Evolutionary conservation across 2,888 invertebrate species (phyloP).

Genomic region (Hirtodrosophila alboralis): DNA sequence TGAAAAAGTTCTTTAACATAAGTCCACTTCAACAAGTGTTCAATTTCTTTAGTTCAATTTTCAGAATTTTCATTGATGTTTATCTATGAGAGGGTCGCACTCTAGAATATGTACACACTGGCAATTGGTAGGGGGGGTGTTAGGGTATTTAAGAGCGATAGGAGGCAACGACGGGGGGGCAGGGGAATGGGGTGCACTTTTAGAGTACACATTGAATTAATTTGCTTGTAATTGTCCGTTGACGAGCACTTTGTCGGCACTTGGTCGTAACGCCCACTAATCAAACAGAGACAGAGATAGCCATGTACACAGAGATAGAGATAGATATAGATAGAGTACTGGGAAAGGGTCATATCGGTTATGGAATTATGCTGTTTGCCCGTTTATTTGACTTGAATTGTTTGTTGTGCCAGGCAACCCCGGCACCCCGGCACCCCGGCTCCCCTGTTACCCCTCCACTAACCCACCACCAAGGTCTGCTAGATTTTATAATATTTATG

Average conservation of each 20-base stretch:
- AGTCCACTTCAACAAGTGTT: slow-evolving; percentile 38
- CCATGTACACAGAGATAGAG: background rate
- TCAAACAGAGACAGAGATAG: slow-evolving; percentile 18
- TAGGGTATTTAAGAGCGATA: background rate
- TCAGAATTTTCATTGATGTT: slow-evolving; percentile 38
- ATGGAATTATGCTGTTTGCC: slow-evolving; percentile 16
- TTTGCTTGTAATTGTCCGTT: slow-evolving; percentile 76
- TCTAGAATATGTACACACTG: too few relatives aligned
- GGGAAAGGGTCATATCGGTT: background rate
- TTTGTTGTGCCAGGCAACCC: slow-evolving; percentile 15
- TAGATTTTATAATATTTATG: slow-evolving; percentile 57
- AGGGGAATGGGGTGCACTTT: slow-evolving; percentile 2
- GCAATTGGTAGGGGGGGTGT: background rate
- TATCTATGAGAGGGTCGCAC: slow-evolving; percentile 37
- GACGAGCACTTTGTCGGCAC: slow-evolving; percentile 77
- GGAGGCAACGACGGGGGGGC: background rate
- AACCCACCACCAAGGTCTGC: too few relatives aligned
- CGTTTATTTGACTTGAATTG: slow-evolving; percentile 41
- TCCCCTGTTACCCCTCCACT: slow-evolving; percentile 11
- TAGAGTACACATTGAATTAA: slow-evolving; percentile 72
- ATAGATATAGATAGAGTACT: background rate
- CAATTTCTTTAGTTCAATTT: slow-evolving; percentile 41
- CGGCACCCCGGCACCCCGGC: background rate
- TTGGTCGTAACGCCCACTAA: slow-evolving; percentile 50
- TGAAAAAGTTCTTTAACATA: too few relatives aligned